These are phyloP conservation scores for Julus scanicus DNA, from an alignment of 2,888 invertebrate genomes.

Conservation along the genomic window DNA sequence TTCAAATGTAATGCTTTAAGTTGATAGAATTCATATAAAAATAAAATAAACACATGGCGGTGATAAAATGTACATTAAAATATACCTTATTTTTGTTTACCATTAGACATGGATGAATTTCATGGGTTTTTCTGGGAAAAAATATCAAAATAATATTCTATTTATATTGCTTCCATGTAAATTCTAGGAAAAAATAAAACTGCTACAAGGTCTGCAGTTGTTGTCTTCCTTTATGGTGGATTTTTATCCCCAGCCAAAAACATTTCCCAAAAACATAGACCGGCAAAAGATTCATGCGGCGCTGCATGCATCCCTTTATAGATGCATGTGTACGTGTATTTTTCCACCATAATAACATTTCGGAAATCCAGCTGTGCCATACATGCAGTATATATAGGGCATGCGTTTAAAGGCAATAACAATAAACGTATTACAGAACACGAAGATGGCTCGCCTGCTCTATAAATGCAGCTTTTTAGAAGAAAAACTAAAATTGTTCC, in stretches of 20 bases:
- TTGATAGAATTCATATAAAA: too few relatives aligned
- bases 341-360: not conserved
- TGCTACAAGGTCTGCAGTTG: not conserved
- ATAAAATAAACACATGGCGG: too few relatives aligned
- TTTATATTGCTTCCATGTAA: not conserved
- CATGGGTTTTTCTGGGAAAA: not conserved
- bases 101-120: not conserved
- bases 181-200: conserved; percentile 14
- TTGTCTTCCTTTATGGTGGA: not conserved
- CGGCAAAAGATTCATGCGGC: not conserved
- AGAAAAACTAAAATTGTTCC: too few relatives aligned
- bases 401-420: not conserved
- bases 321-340: not conserved
- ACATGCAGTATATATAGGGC: not conserved
- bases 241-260: not conserved
- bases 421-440: not conserved
- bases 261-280: not conserved
- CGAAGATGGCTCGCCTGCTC: too few relatives aligned
- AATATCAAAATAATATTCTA: not conserved
- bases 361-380: not conserved
- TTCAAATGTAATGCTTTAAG: too few relatives aligned
- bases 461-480: too few relatives aligned
- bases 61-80: too few relatives aligned
- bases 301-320: not conserved
- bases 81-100: too few relatives aligned